Conservation (phyloP, 2,797 vertebrate species). For the Chelonia mydas region DNA sequence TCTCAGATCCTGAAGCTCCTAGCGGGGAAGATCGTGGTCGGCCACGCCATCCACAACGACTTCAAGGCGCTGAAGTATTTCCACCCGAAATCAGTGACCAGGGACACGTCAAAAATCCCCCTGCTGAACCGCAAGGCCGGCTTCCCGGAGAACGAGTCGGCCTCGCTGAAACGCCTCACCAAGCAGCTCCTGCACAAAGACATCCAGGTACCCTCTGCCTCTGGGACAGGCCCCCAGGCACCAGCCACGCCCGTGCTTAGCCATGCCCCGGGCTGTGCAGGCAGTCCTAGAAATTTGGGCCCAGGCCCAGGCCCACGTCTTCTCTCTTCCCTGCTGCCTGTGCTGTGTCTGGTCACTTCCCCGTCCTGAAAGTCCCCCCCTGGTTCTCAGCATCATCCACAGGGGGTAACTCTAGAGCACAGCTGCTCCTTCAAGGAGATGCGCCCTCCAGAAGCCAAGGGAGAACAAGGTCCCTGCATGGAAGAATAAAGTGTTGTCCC, state of each 20-base stretch:
- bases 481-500: not conserved
- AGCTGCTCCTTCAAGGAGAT: not conserved
- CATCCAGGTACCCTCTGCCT: constrained; percentile 88
- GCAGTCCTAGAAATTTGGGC: not conserved
- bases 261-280: not conserved
- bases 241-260: too few relatives aligned
- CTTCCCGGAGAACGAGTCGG: constrained; percentile 70
- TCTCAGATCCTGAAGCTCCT: constrained; percentile 90
- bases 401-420: not conserved
- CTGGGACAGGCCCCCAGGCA: not conserved
- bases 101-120: constrained; percentile 90
- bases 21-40: constrained; percentile 89
- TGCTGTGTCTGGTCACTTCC: not conserved
- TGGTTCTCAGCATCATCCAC: fast-evolving
- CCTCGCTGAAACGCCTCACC: constrained; percentile 90
- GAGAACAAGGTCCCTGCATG: not conserved
- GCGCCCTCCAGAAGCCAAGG: not conserved
- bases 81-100: constrained; percentile 86
- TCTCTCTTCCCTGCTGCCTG: not conserved
- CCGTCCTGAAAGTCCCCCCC: too few relatives aligned
- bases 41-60: constrained; percentile 92
- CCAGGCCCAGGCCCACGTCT: not conserved
- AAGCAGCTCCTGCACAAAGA: constrained; percentile 89
- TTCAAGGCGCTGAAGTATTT: constrained; percentile 89
- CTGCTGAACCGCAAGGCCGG: constrained; percentile 88